Base-by-base conservation (phyloP, 2,888 invertebrate genomes). In the Neoascia interrupta region DNA sequence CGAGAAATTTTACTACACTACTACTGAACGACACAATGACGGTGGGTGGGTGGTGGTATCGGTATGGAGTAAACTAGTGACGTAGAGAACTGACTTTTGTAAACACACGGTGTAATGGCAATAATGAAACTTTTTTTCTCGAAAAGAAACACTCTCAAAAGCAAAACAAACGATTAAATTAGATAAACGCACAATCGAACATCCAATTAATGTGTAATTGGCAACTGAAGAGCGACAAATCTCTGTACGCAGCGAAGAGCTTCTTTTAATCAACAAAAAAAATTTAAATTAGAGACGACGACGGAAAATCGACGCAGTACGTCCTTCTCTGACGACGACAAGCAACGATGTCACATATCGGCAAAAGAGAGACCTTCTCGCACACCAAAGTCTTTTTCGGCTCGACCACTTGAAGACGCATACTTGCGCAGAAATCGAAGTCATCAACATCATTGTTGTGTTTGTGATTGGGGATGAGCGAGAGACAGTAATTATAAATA, bases 221-320 rank as follows among this genome's bases (percentile, higher is more conserved):
- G 34, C 49, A 69, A 70, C 70, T 69, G 61, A 70, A 70, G 64
- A 64, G 58, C 64, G 49, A 63, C 47, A 72, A 61, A 60, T 56
- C 60, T 73, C 66, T 72, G 31, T 34, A 49, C 23, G 31, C 61
- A 54, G 54, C 66, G 56, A 66, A 54, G 31, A 72, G 76, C 49
- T 79, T 72, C 34, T 68, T 75, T 34, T 56, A 73, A 60, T 73
- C 66, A 70, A 72, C 64, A 79, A 73, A 68, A 79, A 63, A 73
- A 66, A 54, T 56, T 73, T 8, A 61, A 47, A 66, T 41, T 79
- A 72, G 45, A 72, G 66, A 56, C 72, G 72, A 72, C 72, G 64
- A 79, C 79, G 66, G 66, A 79, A 79, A 73, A 79, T 79, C 56
- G 66, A 73, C 79, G 79, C 66, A 63, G 60, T 68, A 79, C 79